phyloP scores from a whole-genome alignment of 2,888 invertebrate genomes.

The Coremacera marginata region DNA sequence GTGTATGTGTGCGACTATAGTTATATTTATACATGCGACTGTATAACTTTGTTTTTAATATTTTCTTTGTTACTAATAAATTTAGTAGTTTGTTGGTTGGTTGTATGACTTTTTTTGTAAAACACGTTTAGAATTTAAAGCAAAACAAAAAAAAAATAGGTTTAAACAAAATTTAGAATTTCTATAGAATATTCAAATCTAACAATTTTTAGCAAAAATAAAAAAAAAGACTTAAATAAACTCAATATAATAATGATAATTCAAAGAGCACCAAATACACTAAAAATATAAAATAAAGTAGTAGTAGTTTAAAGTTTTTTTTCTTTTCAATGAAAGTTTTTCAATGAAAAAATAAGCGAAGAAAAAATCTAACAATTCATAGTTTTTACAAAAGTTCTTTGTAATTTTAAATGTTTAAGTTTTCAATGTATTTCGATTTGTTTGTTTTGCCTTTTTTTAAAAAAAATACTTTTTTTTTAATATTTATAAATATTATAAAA shows the following conservation, averaged over 20 bases:
- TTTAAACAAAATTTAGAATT: constrained; percentile 15
- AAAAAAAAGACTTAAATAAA: constrained; percentile 39
- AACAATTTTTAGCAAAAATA: constrained; percentile 23
- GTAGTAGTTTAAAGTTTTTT: neutral
- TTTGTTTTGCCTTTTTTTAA: constrained; percentile 35
- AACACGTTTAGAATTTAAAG: constrained; percentile 3
- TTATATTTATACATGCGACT: neutral
- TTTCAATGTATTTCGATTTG: constrained; percentile 33
- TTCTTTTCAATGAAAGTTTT: neutral
- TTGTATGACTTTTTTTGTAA: neutral
- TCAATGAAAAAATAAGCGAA: too few species aligned
- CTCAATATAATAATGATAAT: constrained; percentile 22
- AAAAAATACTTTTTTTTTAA: neutral
- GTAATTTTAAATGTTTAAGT: neutral
- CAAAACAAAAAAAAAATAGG: constrained; percentile 27
- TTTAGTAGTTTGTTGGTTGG: constrained; percentile 47
- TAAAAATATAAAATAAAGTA: neutral
- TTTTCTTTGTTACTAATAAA: constrained; percentile 47
- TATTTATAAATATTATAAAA: constrained; percentile 23
- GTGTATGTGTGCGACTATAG: neutral
- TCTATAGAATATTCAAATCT: constrained; percentile 38
- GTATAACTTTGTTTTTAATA: constrained; percentile 8
- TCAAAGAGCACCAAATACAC: constrained; percentile 34
- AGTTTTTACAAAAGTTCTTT: constrained; percentile 1
- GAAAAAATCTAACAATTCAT: neutral